Evolutionary conservation across 2,888 invertebrate genomes (phyloP).

Genomic region (Allacma fusca): DNA sequence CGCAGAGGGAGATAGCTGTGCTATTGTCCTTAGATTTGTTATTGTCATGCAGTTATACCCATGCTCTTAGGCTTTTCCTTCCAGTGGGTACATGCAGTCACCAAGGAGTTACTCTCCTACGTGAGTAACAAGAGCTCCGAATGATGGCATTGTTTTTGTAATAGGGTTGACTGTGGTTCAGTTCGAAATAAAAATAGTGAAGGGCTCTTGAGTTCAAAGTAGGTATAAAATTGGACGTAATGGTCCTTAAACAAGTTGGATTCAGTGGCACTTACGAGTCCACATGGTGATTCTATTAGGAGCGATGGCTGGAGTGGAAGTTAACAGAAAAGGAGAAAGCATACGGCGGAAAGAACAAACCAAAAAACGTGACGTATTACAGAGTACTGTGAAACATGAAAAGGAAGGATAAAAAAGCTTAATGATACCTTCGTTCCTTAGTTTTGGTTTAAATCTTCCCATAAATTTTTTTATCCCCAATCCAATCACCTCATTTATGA

Average conservation of each 20-base stretch:
- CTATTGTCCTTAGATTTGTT: too few species aligned
- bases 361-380: slow-evolving; percentile 3
- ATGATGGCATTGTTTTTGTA: neutral
- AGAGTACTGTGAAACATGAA: neutral
- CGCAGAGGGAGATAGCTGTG: too few species aligned
- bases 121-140: too few species aligned
- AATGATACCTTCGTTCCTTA: too few species aligned
- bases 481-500: too few species aligned
- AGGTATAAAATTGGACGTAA: slow-evolving; percentile 35
- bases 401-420: too few species aligned
- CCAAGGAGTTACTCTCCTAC: too few species aligned
- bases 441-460: too few species aligned
- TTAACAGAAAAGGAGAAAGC: neutral
- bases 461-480: too few species aligned
- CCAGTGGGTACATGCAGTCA: too few species aligned
- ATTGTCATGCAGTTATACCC: too few species aligned
- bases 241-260: slow-evolving; percentile 38
- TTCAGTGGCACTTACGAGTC: neutral
- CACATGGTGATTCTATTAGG: neutral
- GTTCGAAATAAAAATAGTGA: neutral
- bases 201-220: slow-evolving; percentile 37
- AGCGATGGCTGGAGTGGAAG: neutral
- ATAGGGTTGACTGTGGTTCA: neutral
- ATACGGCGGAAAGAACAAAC: neutral
- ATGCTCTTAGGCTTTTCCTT: too few species aligned